Percentiles rank a stretch among this genome's conserved stretches.
Evolutionary conservation across 2,888 invertebrate species (phyloP).

Genomic region (Phalangium opilio): DNA sequence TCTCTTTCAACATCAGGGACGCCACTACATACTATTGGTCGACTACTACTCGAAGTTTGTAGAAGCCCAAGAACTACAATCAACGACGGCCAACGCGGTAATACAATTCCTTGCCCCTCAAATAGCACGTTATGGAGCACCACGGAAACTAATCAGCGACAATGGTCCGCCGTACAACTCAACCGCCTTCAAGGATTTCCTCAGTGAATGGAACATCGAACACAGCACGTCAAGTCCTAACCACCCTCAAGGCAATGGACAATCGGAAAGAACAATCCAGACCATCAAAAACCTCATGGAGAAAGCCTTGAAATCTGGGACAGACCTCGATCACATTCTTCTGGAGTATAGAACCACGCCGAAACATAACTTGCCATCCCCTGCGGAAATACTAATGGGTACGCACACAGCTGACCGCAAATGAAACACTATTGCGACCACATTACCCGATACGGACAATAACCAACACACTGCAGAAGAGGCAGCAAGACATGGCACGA

Average conservation of each 20-base stretch:
- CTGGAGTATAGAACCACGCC: slow-evolving; percentile 3
- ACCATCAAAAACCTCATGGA: neutral
- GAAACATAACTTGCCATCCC: too few species aligned
- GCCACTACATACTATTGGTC: slow-evolving; percentile 1
- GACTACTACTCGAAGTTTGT: slow-evolving; percentile 6
- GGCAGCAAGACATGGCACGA: too few species aligned
- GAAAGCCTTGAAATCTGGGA: slow-evolving; percentile 4
- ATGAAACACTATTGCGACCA: too few species aligned
- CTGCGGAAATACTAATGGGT: too few species aligned
- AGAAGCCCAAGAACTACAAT: slow-evolving; percentile 1
- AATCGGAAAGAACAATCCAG: neutral
- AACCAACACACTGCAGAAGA: too few species aligned
- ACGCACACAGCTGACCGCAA: too few species aligned
- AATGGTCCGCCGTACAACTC: slow-evolving; percentile 4
- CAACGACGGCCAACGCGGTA: neutral
- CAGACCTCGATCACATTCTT: neutral
- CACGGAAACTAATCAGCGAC: neutral
- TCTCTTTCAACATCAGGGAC: neutral
- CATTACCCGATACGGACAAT: too few species aligned
- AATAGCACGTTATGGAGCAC: slow-evolving; percentile 2
- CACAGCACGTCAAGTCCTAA: neutral
- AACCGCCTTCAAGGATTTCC: neutral
- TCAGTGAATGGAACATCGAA: neutral
- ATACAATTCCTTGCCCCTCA: slow-evolving; percentile 2
- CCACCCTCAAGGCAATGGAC: slow-evolving; percentile 3